Evolutionary conservation across 2,797 vertebrate species (phyloP).

Genomic region (Ctenopoma kingsleyae): DNA sequence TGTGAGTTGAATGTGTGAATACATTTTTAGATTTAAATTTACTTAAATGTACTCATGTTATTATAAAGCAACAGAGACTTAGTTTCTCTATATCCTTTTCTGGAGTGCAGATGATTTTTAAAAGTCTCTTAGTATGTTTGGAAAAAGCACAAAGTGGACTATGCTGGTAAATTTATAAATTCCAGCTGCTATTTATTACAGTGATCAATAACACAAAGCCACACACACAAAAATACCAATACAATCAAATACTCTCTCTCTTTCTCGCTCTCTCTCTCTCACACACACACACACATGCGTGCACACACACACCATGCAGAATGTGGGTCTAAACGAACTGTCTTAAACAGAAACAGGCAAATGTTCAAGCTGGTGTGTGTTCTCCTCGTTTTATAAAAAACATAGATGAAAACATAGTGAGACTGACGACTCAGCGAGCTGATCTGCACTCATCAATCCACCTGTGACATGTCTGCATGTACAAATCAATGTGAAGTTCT

Average conservation of each 20-base stretch:
- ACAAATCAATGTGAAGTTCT: too few species aligned
- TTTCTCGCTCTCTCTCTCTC: background rate
- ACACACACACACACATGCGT: background rate
- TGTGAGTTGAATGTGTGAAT: background rate
- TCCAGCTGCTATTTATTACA: constrained; percentile 76
- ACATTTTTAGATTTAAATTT: too few species aligned
- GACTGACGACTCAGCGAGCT: background rate
- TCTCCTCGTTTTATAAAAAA: background rate
- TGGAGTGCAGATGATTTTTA: constrained; percentile 68
- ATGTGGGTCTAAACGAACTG: background rate
- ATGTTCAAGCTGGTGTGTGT: background rate
- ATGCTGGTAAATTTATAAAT: constrained; percentile 61
- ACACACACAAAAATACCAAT: constrained; percentile 28
- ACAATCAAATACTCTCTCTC: constrained; percentile 12
- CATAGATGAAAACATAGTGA: background rate
- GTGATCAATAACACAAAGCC: constrained; percentile 51
- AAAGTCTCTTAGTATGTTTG: constrained; percentile 73
- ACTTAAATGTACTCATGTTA: too few species aligned
- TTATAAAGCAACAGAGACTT: constrained; percentile 57
- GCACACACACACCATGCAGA: background rate
- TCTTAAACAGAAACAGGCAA: background rate
- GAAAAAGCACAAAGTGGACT: constrained; percentile 56
- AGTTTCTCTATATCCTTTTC: constrained; percentile 51
- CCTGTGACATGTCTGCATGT: background rate
- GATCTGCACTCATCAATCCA: background rate